Base-by-base conservation (phyloP, 2,113 vertebrate genomes). In the Tangachromis dhanisi region DNA sequence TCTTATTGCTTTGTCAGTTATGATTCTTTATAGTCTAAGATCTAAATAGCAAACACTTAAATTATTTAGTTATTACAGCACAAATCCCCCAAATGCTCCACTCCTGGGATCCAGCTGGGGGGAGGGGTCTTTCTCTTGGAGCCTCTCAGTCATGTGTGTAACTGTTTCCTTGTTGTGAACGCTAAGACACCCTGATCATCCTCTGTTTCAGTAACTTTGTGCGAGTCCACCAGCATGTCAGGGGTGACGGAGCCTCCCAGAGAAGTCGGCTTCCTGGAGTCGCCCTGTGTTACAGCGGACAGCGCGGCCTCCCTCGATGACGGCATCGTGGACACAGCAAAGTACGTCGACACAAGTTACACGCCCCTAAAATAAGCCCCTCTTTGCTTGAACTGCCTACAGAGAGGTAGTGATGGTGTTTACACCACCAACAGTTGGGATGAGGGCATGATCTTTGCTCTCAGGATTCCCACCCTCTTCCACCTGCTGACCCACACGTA, bases 191-290 rank as follows among this genome's bases (percentile, higher is more conserved):
- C 35, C 17, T 9, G 16, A 24, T 0, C 1, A 40, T 31, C 38
- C 12, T 84, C 9, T 89, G 35, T 81, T 80, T 1, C 95, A 98
- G 97, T 97, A 93, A 96, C 94, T 1, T 88, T 87, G 95, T 96
- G 96, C 81, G 97, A 97, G 61, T 78, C 97, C 45, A 85, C 86
- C 0, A 85, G 93, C 5, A 92, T 95, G 29, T 91, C 93, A 1
- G 91, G 90, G 3, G 91, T 88, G 3, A 95, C 95, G 86, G 96
- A 96, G 1, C 89, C 94, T 47, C 31, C 89, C 80, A 3, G 19
- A 13, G 40, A 89, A 3, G 80, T 9, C 2, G 81, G 89, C 24
- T 11, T 89, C 61, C 83, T 88, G 33, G 35, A 93, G 88, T 91
- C 94, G 3, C 85, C 94, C 83, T 87, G 92, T 1, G 51, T 82